Conservation (phyloP, 2,113 vertebrate genomes). For the Rhinopithecus roxellana region DNA sequence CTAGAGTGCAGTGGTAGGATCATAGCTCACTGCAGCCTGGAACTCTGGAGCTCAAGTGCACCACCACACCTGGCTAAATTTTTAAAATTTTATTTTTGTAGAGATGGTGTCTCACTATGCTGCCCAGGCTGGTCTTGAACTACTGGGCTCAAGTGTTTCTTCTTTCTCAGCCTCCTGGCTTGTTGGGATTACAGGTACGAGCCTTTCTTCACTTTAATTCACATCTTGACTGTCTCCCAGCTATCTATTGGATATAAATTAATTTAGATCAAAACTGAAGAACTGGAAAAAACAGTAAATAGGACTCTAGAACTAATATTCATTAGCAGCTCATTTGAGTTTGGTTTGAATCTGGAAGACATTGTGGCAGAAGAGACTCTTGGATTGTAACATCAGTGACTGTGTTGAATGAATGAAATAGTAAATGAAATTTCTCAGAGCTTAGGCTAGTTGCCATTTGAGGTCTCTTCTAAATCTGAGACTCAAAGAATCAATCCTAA, state of each 20-base stretch:
- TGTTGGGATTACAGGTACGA: too few relatives aligned
- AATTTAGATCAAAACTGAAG: constrained; percentile 3
- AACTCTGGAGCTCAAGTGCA: too few relatives aligned
- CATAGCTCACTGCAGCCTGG: too few relatives aligned
- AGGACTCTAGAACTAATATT: not conserved
- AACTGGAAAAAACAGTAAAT: not conserved
- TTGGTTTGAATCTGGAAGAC: constrained; percentile 1
- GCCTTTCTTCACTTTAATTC: not conserved
- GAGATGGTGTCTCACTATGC: too few relatives aligned
- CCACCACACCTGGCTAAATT: too few relatives aligned
- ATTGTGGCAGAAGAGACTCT: not conserved
- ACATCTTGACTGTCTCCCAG: not conserved
- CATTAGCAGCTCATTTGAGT: not conserved
- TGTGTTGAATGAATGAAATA: not conserved
- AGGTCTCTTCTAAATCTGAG: not conserved
- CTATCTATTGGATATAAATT: not conserved
- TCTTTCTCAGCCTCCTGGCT: too few relatives aligned
- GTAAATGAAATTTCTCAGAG: not conserved
- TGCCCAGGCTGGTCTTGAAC: too few relatives aligned
- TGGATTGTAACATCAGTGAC: not conserved
- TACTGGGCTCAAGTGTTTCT: too few relatives aligned
- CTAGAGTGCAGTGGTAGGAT: too few relatives aligned
- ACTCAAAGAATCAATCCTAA: not conserved
- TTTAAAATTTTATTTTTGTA: too few relatives aligned
- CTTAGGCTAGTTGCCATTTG: not conserved